Evolutionary conservation across 2,888 invertebrate species (phyloP).

Genomic region (Oscheius sp.): DNA sequence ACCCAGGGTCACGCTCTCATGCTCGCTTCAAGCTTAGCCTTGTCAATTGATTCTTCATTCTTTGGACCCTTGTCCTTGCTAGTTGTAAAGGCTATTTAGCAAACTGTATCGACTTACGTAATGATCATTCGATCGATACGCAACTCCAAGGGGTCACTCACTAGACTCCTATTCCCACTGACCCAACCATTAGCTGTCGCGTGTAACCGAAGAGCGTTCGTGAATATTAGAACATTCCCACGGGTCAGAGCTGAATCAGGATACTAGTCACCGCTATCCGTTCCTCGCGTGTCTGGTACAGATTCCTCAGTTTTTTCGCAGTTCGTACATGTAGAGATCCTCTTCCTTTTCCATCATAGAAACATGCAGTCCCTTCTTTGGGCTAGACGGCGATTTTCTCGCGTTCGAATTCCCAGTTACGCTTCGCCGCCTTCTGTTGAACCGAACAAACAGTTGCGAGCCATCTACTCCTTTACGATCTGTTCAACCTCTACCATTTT

Average conservation of each 20-base stretch:
- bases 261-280: too few species aligned
- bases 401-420: conserved; percentile 33
- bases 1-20: conserved; percentile 35
- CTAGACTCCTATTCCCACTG: background rate
- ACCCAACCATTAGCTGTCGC: conserved; percentile 27
- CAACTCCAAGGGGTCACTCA: background rate
- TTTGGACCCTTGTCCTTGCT: background rate
- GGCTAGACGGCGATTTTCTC: conserved; percentile 1
- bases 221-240: conserved; percentile 24
- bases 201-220: conserved; percentile 29
- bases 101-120: background rate
- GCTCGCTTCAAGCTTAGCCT: conserved; percentile 23
- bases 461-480: conserved; percentile 15
- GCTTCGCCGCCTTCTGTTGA: conserved; percentile 32
- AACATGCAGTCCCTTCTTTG: too few species aligned
- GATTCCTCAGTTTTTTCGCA: background rate
- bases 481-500: background rate
- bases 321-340: background rate
- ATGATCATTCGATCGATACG: conserved; percentile 13
- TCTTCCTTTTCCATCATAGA: too few species aligned
- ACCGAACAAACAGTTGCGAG: conserved; percentile 28
- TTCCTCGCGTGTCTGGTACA: too few species aligned
- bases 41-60: conserved; percentile 1
- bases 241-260: conserved; percentile 17
- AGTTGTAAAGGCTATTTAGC: background rate